These are phyloP conservation scores for Dryoscopus gambensis DNA, from an alignment of 2,113 vertebrate species.

Conservation along the genomic window DNA sequence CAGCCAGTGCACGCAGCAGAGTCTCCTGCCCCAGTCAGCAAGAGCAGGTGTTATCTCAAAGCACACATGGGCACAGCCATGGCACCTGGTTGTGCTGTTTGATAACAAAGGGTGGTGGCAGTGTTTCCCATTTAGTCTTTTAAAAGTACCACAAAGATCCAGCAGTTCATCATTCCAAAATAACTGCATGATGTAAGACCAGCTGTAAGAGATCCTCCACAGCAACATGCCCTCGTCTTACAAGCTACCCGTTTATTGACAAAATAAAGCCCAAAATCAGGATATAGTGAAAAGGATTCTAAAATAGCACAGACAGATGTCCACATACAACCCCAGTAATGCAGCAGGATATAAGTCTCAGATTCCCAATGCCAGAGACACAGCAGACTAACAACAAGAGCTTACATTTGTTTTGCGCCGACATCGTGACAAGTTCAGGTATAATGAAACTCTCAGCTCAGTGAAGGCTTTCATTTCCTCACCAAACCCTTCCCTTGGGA, in stretches of 20 bases:
- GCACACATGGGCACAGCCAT: accelerated
- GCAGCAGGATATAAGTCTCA: accelerated
- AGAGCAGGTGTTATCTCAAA: neutral
- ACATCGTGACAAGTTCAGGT: conserved; percentile 93
- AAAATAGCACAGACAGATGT: neutral
- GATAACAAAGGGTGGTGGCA: too few relatives aligned
- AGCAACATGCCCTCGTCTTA: accelerated
- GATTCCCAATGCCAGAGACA: neutral
- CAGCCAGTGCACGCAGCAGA: accelerated
- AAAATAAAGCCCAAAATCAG: neutral
- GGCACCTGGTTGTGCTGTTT: neutral
- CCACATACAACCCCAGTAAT: neutral
- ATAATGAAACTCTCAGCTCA: conserved; percentile 91
- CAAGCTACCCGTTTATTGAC: neutral
- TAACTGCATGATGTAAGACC: neutral
- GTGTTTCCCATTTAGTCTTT: neutral
- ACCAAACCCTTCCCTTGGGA: conserved; percentile 92
- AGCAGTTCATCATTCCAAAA: neutral
- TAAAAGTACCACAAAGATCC: neutral
- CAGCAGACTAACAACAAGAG: neutral
- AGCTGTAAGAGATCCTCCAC: neutral
- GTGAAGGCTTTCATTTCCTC: conserved; percentile 95
- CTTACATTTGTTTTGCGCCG: conserved; percentile 98
- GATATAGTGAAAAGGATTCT: neutral
- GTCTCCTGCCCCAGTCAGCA: neutral